Evolutionary conservation across 2,888 invertebrate genomes (phyloP).

Genomic region (Abrostola tripartita): DNA sequence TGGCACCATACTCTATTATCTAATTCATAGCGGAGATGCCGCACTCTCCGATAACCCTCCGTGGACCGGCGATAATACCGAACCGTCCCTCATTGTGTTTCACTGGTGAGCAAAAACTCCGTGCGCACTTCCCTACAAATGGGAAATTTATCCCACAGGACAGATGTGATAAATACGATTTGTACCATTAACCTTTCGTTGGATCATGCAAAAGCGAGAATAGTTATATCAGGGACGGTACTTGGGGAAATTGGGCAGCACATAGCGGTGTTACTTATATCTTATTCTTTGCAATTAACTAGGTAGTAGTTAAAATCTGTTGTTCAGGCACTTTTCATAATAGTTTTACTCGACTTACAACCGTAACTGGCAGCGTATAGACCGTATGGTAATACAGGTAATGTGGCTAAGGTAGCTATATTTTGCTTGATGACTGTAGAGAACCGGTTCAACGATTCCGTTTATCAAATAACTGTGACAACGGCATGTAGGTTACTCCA

Average conservation of each 20-base stretch:
- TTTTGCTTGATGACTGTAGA: too few species aligned
- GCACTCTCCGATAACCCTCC: constrained; percentile 30
- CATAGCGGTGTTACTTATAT: background rate
- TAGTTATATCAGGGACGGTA: background rate
- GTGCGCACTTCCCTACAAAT: constrained; percentile 18
- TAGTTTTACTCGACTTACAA: too few species aligned
- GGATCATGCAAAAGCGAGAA: constrained; percentile 1
- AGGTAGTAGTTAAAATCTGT: too few species aligned
- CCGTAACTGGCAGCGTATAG: too few species aligned
- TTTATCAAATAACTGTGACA: too few species aligned
- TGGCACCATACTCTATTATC: constrained; percentile 15
- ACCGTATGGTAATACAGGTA: too few species aligned
- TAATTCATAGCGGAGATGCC: constrained; percentile 36
- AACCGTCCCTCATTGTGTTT: constrained; percentile 35
- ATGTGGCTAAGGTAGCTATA: too few species aligned
- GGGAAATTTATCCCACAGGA: constrained; percentile 42
- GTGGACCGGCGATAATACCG: constrained; percentile 32
- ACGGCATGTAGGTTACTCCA: too few species aligned
- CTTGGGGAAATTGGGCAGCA: background rate
- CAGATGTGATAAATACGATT: constrained; percentile 37
- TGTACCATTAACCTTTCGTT: constrained; percentile 19
- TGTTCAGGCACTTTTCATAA: too few species aligned
- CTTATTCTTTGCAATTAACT: background rate
- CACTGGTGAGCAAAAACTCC: constrained; percentile 37
- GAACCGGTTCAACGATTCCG: too few species aligned